phyloP scores from a whole-genome alignment of 2,113 vertebrate genomes.

The Stigmatopora argus region DNA sequence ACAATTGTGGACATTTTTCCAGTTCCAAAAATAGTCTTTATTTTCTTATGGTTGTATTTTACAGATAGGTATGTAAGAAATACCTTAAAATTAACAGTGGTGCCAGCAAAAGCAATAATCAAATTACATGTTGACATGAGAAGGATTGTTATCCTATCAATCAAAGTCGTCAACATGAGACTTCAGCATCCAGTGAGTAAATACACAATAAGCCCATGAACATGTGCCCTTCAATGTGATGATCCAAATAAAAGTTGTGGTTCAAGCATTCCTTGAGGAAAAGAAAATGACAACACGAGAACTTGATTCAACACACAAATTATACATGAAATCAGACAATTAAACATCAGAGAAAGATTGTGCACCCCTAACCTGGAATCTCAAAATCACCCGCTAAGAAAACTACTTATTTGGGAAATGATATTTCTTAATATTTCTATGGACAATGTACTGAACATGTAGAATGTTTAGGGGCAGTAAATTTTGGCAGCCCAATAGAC shows the following conservation, averaged over 20 bases:
- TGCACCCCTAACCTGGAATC: conserved; percentile 4
- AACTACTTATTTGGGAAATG: neutral
- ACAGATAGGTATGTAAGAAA: conserved; percentile 50
- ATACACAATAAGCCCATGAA: conserved; percentile 50
- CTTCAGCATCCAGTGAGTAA: conserved; percentile 64
- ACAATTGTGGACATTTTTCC: neutral
- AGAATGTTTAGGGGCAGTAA: conserved; percentile 8
- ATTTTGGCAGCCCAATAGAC: neutral
- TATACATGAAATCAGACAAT: conserved; percentile 18
- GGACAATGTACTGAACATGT: neutral
- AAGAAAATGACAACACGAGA: conserved; percentile 21
- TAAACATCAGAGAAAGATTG: conserved; percentile 22
- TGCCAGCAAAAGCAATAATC: conserved; percentile 42
- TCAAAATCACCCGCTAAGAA: conserved; percentile 3
- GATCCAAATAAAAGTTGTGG: conserved; percentile 27
- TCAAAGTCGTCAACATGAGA: conserved; percentile 30
- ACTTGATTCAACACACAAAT: conserved; percentile 35
- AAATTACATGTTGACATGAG: conserved; percentile 27
- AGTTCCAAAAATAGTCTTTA: conserved; percentile 73
- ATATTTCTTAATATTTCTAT: neutral
- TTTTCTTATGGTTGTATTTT: conserved; percentile 69
- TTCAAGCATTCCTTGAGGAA: conserved; percentile 34
- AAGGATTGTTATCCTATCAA: conserved; percentile 23
- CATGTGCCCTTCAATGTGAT: conserved; percentile 42
- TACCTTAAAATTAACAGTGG: conserved; percentile 37